Percentiles rank a stretch among this genome's conserved stretches.
Evolutionary conservation across 2,113 vertebrate species (phyloP).

Genomic region (Leiothrix lutea): DNA sequence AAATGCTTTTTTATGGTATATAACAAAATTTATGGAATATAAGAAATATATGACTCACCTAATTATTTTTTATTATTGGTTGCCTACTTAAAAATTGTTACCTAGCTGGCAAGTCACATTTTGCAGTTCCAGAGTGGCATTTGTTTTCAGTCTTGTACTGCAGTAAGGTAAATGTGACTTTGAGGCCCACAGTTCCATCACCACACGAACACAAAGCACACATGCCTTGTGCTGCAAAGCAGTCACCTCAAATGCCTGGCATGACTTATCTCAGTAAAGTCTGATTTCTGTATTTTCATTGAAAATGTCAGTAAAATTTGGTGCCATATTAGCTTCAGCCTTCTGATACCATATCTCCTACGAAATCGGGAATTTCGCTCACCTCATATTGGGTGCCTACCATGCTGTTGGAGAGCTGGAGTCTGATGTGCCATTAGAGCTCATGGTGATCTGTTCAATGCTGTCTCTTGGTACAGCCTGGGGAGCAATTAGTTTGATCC

Average conservation of each 20-base stretch:
- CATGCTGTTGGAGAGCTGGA: too few species aligned
- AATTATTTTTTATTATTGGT: background rate
- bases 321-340: background rate
- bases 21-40: background rate
- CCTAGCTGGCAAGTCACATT: background rate
- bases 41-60: background rate
- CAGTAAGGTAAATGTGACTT: background rate
- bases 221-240: background rate
- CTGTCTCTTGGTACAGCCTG: background rate
- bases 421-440: too few species aligned
- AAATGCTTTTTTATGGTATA: background rate
- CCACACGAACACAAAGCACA: rapidly evolving
- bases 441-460: rapidly evolving
- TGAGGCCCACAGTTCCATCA: background rate
- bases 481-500: background rate
- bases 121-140: background rate
- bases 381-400: rapidly evolving
- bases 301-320: background rate
- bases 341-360: background rate
- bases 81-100: background rate
- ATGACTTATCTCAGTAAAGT: background rate
- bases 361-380: background rate
- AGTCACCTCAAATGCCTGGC: background rate
- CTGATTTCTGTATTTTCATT: background rate
- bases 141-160: background rate